Conservation (phyloP, 2,797 vertebrate genomes). For the Chelon labrosus region DNA sequence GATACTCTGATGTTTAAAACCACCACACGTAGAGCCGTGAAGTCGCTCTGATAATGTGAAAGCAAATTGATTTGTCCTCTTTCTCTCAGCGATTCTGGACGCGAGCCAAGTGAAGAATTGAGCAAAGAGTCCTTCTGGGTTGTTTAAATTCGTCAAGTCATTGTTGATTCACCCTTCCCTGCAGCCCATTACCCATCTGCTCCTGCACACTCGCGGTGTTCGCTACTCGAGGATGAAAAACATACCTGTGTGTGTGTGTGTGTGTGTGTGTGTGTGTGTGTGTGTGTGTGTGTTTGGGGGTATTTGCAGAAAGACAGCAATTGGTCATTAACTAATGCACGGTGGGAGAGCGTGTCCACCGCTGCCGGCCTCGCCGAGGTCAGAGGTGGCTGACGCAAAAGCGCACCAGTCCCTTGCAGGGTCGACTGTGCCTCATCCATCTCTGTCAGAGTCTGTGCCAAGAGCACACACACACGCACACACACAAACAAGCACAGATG, state of each 20-base stretch:
- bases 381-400: constrained; percentile 66
- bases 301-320: constrained; percentile 28
- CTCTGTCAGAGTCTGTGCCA: constrained; percentile 66
- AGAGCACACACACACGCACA: constrained; percentile 33
- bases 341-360: constrained; percentile 59
- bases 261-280: constrained; percentile 38
- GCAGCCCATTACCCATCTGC: constrained; percentile 59
- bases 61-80: constrained; percentile 65
- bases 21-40: constrained; percentile 32
- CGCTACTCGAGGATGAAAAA: constrained; percentile 30
- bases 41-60: constrained; percentile 55
- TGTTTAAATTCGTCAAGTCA: constrained; percentile 71
- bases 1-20: constrained; percentile 22
- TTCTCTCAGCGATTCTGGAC: constrained; percentile 54
- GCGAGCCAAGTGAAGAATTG: constrained; percentile 50
- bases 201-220: constrained; percentile 18
- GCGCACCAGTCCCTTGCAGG: constrained; percentile 47
- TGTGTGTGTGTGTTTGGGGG: constrained; percentile 20
- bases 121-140: constrained; percentile 60
- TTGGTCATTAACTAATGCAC: constrained; percentile 76
- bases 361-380: constrained; percentile 46
- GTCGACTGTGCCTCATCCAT: constrained; percentile 61
- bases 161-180: constrained; percentile 61
- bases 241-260: too few species aligned
- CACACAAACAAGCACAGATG: constrained; percentile 8